Conservation (phyloP, 2,888 invertebrate genomes). For the Diabrotica balteata region DNA sequence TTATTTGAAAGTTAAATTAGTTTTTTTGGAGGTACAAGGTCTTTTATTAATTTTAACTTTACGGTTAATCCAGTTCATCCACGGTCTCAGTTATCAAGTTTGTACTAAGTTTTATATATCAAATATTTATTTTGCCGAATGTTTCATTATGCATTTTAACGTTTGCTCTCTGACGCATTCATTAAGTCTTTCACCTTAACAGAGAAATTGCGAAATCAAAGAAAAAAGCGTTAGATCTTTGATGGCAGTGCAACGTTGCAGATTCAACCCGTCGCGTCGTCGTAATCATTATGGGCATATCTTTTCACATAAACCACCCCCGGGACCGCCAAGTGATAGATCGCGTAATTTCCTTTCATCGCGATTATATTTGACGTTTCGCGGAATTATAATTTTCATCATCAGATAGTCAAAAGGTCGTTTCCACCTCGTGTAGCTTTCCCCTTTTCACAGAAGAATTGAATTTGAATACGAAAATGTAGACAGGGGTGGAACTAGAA, state of each 20-base stretch:
- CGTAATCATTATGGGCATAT: constrained; percentile 34
- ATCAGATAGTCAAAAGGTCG: constrained; percentile 28
- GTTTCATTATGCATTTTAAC: too few relatives aligned
- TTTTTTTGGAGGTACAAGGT: too few relatives aligned
- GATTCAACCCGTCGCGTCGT: neutral
- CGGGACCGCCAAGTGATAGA: constrained; percentile 26
- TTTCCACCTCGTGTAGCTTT: constrained; percentile 21
- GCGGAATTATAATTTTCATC: constrained; percentile 33
- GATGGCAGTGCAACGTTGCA: neutral
- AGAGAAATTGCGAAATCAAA: neutral
- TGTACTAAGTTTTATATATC: too few relatives aligned
- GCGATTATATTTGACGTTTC: constrained; percentile 28
- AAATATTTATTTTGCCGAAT: too few relatives aligned
- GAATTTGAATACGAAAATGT: constrained; percentile 7
- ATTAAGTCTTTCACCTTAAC: neutral
- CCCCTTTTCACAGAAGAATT: constrained; percentile 18
- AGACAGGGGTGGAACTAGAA: too few relatives aligned
- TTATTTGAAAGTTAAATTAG: too few relatives aligned
- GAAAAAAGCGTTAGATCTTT: neutral
- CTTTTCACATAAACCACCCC: constrained; percentile 26
- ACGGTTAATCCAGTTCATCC: too few relatives aligned
- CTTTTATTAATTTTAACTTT: too few relatives aligned
- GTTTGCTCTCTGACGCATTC: too few relatives aligned
- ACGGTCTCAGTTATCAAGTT: too few relatives aligned
- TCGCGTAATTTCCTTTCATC: constrained; percentile 32